These are phyloP conservation scores for Oxycera nigricornis DNA, from an alignment of 2,888 invertebrate species.

Conservation along the genomic window DNA sequence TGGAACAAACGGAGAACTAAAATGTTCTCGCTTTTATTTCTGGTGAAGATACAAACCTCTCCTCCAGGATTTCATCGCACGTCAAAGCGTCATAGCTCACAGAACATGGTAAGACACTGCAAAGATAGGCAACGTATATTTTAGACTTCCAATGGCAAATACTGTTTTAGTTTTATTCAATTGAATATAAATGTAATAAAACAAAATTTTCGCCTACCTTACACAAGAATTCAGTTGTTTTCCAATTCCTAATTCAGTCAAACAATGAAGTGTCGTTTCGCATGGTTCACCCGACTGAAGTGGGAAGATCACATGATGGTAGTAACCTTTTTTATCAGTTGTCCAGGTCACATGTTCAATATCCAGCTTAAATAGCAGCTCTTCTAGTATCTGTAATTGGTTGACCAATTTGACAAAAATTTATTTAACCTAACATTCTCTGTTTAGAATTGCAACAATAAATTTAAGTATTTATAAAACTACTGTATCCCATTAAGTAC, in stretches of 20 bases:
- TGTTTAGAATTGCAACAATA: background rate
- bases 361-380: constrained; percentile 70
- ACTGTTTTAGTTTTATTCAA: too few relatives aligned
- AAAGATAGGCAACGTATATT: constrained; percentile 45
- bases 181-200: too few relatives aligned
- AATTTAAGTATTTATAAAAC: background rate
- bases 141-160: too few relatives aligned
- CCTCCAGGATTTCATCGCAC: constrained; percentile 36
- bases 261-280: constrained; percentile 76
- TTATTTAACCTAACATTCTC: background rate
- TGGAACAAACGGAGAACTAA: too few relatives aligned
- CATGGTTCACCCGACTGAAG: constrained; percentile 73
- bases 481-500: background rate
- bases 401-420: too few relatives aligned
- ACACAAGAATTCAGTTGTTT: constrained; percentile 74
- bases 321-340: constrained; percentile 71
- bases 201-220: too few relatives aligned
- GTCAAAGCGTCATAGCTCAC: constrained; percentile 63
- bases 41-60: background rate
- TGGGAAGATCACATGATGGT: constrained; percentile 75
- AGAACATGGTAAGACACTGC: constrained; percentile 70
- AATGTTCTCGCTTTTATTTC: too few relatives aligned
- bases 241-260: constrained; percentile 76
- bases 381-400: constrained; percentile 68
- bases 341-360: constrained; percentile 77